Evolutionary conservation across 1,140 invertebrate species (phyloP).

Genomic region (Drosophila saltans): DNA sequence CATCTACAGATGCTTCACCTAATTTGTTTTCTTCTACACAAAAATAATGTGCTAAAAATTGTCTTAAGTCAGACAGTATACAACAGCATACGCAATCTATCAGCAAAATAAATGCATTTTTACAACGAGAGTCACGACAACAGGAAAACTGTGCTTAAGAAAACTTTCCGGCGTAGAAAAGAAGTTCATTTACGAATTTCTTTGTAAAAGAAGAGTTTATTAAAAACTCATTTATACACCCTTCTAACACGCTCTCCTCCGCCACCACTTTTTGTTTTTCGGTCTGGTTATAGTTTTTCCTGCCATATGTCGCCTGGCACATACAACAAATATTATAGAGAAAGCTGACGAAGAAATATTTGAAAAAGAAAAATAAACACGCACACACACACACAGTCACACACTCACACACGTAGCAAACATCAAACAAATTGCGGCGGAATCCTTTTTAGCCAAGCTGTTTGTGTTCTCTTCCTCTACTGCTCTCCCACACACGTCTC

Average conservation of each 20-base stretch:
- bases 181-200: slow-evolving; percentile 30
- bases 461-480: slow-evolving; percentile 44
- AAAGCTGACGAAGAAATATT: slow-evolving; percentile 64
- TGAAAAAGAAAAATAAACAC: slow-evolving; percentile 40
- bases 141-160: slow-evolving; percentile 4
- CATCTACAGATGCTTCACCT: no score
- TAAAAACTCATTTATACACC: slow-evolving; percentile 39
- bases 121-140: neutral
- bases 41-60: neutral
- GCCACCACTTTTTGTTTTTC: slow-evolving; percentile 32
- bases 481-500: neutral
- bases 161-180: slow-evolving; percentile 34
- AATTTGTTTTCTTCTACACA: no score
- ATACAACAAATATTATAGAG: slow-evolving; percentile 6
- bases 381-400: neutral
- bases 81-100: neutral
- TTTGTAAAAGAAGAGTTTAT: slow-evolving; percentile 33
- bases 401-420: slow-evolving; percentile 64
- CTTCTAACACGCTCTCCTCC: slow-evolving; percentile 21
- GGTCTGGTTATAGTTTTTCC: slow-evolving; percentile 47
- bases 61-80: neutral
- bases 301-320: slow-evolving; percentile 58
- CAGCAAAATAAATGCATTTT: slow-evolving; percentile 1
- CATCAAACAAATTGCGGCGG: slow-evolving; percentile 79
- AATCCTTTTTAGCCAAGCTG: slow-evolving; percentile 76